phyloP scores from a whole-genome alignment of 2,797 vertebrate species.

The Onychomys arenicola region DNA sequence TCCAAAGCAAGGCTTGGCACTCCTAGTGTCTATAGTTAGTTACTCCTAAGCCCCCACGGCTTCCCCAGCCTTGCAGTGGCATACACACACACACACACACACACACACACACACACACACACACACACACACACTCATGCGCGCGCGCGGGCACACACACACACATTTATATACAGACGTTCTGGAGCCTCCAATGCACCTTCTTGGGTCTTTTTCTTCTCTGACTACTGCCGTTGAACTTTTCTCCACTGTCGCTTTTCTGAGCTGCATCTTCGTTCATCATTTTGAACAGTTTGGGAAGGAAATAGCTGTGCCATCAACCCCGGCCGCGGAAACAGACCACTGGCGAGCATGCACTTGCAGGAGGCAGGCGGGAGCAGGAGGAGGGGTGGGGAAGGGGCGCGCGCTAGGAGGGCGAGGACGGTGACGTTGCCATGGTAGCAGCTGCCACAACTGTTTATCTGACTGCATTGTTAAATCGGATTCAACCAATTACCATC shows the following conservation, averaged over 20 bases:
- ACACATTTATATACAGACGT: constrained; percentile 10
- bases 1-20: neutral
- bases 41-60: constrained; percentile 4
- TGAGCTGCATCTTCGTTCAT: constrained; percentile 94
- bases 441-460: constrained; percentile 95
- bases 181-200: constrained; percentile 87
- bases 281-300: constrained; percentile 77
- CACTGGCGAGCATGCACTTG: constrained; percentile 86
- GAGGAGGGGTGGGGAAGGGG: constrained; percentile 84
- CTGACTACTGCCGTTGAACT: constrained; percentile 92
- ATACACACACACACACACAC: neutral
- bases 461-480: constrained; percentile 89
- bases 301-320: constrained; percentile 83
- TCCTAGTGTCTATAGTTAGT: constrained; percentile 24
- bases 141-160: neutral
- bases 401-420: constrained; percentile 82
- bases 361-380: constrained; percentile 83
- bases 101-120: neutral
- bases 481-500: constrained; percentile 87
- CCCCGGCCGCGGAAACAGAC: constrained; percentile 82
- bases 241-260: constrained; percentile 93
- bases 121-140: neutral
- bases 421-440: constrained; percentile 93
- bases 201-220: constrained; percentile 94
- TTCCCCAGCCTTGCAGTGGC: neutral